These are phyloP conservation scores for Passer montanus DNA, from an alignment of 2,113 vertebrate genomes.

Conservation along the genomic window DNA sequence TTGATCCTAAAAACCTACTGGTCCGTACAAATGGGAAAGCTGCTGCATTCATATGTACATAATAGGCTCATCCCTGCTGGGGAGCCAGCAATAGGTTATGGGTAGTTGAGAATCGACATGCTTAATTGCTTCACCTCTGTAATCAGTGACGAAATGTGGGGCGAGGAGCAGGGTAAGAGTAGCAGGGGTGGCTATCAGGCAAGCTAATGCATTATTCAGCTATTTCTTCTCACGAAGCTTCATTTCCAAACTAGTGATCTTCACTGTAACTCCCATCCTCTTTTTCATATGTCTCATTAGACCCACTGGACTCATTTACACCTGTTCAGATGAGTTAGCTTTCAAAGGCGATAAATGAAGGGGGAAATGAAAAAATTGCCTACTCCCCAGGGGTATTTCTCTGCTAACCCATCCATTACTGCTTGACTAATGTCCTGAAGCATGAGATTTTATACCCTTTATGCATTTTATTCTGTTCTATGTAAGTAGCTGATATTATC, in stretches of 20 bases:
- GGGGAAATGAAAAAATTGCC: slow-evolving; percentile 52
- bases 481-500: slow-evolving; percentile 24
- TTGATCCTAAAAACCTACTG: slow-evolving; percentile 9
- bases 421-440: slow-evolving; percentile 41
- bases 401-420: slow-evolving; percentile 36
- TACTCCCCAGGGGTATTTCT: slow-evolving; percentile 23
- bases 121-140: slow-evolving; percentile 45
- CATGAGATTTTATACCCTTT: slow-evolving; percentile 29
- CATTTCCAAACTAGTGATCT: slow-evolving; percentile 25
- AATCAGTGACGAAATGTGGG: neutral
- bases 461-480: neutral
- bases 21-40: neutral
- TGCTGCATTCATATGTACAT: neutral
- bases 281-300: slow-evolving; percentile 60
- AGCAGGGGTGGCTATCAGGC: neutral
- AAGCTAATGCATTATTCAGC: slow-evolving; percentile 34
- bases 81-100: slow-evolving; percentile 27
- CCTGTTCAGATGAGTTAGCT: slow-evolving; percentile 54
- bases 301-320: slow-evolving; percentile 52
- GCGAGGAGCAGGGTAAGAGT: neutral
- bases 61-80: slow-evolving; percentile 38
- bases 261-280: slow-evolving; percentile 26
- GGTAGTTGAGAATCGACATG: slow-evolving; percentile 39
- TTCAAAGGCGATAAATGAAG: slow-evolving; percentile 55
- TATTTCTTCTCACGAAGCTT: slow-evolving; percentile 9